phyloP scores from a whole-genome alignment of 2,797 vertebrate species.

The Notolabrus celidotus region DNA sequence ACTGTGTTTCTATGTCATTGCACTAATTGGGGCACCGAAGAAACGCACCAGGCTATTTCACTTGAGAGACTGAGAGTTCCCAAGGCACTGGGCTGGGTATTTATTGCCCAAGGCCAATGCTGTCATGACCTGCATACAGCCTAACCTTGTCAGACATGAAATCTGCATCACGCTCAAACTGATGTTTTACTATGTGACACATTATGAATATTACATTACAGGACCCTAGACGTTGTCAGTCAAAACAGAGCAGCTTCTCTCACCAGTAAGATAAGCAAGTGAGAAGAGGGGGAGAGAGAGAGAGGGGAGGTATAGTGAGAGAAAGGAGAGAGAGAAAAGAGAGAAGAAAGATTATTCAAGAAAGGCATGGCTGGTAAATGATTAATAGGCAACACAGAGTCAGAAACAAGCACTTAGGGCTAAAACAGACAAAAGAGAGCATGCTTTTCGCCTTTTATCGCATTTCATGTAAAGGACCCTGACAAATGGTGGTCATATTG shows the following conservation, averaged over 20 bases:
- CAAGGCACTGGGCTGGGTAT: constrained; percentile 72
- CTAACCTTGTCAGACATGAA: constrained; percentile 91
- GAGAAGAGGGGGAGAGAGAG: constrained; percentile 29
- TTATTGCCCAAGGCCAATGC: constrained; percentile 82
- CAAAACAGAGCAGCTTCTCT: constrained; percentile 87
- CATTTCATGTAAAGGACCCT: constrained; percentile 87
- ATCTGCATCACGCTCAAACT: constrained; percentile 91
- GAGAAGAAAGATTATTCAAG: constrained; percentile 77
- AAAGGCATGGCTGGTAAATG: constrained; percentile 91
- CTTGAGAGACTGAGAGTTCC: constrained; percentile 72
- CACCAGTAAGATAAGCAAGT: constrained; percentile 90
- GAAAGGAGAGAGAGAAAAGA: constrained; percentile 45
- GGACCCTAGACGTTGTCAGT: constrained; percentile 92
- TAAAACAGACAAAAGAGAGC: constrained; percentile 91
- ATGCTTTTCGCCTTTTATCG: constrained; percentile 83
- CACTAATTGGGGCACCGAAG: constrained; percentile 81
- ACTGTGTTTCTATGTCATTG: constrained; percentile 76
- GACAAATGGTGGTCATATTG: constrained; percentile 87
- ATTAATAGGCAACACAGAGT: constrained; percentile 95
- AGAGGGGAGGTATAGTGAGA: constrained; percentile 53
- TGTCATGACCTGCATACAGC: constrained; percentile 85
- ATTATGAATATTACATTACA: constrained; percentile 99
- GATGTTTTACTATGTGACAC: constrained; percentile 94
- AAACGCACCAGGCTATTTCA: constrained; percentile 70
- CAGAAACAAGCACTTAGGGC: constrained; percentile 93